Percentiles rank a stretch among this genome's conserved stretches.
Conservation (phyloP, 2,113 vertebrate genomes). For the Alectura lathami region DNA sequence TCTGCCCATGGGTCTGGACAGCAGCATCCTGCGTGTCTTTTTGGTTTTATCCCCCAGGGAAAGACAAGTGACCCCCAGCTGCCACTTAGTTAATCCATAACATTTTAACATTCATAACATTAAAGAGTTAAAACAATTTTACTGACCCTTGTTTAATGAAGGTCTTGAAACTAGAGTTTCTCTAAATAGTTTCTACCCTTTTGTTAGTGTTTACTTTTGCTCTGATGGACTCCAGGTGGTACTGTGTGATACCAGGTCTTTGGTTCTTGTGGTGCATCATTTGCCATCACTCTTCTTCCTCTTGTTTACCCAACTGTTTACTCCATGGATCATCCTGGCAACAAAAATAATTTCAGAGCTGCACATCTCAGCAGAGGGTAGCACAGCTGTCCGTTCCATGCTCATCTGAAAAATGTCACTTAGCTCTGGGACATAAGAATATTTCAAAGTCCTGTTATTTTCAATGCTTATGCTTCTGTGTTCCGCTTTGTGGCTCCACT, state of each 20-base stretch:
- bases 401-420: background rate
- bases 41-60: background rate
- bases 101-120: no score
- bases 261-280: background rate
- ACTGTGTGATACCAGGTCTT: background rate
- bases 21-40: fast-evolving
- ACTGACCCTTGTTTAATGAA: background rate
- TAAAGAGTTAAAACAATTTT: background rate
- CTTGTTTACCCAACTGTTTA: background rate
- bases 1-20: background rate
- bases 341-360: background rate
- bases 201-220: background rate
- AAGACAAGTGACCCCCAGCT: background rate
- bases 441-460: background rate
- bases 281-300: background rate
- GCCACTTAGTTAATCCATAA: background rate
- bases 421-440: background rate
- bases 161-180: background rate
- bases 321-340: background rate
- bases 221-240: background rate
- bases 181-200: background rate
- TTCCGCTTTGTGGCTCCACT: background rate
- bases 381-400: background rate
- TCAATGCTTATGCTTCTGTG: background rate
- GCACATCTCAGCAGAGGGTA: background rate